Evolutionary conservation across 1,140 invertebrate species (phyloP).

Genomic region (Zaprionus kolodkinae): DNA sequence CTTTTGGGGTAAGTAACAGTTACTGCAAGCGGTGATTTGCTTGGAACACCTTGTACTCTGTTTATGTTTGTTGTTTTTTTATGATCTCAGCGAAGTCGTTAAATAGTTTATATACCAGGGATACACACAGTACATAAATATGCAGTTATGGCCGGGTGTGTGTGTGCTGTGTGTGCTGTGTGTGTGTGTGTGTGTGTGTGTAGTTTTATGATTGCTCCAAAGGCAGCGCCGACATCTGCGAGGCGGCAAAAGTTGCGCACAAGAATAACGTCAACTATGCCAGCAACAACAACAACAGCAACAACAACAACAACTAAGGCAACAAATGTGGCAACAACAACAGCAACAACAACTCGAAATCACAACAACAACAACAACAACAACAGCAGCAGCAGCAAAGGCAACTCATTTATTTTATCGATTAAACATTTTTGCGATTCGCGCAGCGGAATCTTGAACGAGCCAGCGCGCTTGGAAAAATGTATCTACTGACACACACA

Average conservation of each 20-base stretch:
- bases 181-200: conserved; percentile 22
- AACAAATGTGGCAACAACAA: conserved; percentile 38
- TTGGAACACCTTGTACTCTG: not conserved
- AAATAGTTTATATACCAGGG: conserved; percentile 26
- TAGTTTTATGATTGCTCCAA: conserved; percentile 58
- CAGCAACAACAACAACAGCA: conserved; percentile 39
- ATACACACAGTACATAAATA: conserved; percentile 49
- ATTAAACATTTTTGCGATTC: conserved; percentile 83
- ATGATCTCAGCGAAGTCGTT: conserved; percentile 42
- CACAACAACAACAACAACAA: conserved; percentile 25
- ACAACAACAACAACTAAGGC: conserved; percentile 27
- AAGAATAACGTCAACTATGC: conserved; percentile 76
- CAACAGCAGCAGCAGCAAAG: conserved; percentile 47
- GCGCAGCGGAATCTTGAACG: conserved; percentile 78
- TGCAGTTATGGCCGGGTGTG: conserved; percentile 30
- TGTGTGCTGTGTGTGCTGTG: not conserved
- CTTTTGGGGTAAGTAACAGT: not conserved
- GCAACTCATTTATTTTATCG: conserved; percentile 83
- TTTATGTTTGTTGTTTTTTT: conserved; percentile 27
- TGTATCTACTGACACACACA: conserved; percentile 79
- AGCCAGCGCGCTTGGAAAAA: conserved; percentile 59
- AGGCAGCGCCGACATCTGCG: conserved; percentile 46
- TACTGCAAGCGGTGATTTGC: not conserved
- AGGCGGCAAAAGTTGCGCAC: conserved; percentile 56
- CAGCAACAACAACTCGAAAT: conserved; percentile 34